Conservation (phyloP, 2,797 vertebrate genomes). For the Pogoniulus pusillus region DNA sequence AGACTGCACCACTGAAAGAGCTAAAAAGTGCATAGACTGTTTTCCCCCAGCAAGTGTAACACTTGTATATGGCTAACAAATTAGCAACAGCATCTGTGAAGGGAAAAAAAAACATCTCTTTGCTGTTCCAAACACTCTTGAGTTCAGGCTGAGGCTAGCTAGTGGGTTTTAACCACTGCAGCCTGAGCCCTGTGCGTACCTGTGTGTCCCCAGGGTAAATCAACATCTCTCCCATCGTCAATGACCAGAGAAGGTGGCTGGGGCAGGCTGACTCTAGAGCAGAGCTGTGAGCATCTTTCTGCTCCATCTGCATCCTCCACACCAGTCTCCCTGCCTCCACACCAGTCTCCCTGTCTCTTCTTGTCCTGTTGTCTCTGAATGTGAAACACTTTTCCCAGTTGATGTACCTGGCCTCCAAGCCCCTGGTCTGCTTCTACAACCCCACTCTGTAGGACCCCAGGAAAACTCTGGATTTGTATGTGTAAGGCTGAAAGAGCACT, state of each 20-base stretch:
- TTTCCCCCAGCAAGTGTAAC: not conserved
- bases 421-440: not conserved
- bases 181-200: accelerated
- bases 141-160: not conserved
- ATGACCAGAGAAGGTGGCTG: not conserved
- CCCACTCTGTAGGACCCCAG: not conserved
- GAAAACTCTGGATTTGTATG: not conserved
- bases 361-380: not conserved
- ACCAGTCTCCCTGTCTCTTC: not conserved
- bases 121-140: not conserved
- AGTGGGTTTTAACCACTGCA: not conserved
- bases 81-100: not conserved
- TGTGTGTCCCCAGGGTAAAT: not conserved
- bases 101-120: not conserved
- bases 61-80: not conserved
- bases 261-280: not conserved
- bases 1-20: not conserved
- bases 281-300: accelerated
- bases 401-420: not conserved
- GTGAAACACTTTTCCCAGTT: not conserved
- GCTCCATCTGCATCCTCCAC: not conserved
- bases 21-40: not conserved
- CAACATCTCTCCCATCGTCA: accelerated
- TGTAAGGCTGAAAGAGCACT: not conserved
- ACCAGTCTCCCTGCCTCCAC: not conserved